Evolutionary conservation across 2,888 invertebrate species (phyloP), one percentile per base, ranked within the genome.

Genomic region (Erpobdella octoculata): DNA sequence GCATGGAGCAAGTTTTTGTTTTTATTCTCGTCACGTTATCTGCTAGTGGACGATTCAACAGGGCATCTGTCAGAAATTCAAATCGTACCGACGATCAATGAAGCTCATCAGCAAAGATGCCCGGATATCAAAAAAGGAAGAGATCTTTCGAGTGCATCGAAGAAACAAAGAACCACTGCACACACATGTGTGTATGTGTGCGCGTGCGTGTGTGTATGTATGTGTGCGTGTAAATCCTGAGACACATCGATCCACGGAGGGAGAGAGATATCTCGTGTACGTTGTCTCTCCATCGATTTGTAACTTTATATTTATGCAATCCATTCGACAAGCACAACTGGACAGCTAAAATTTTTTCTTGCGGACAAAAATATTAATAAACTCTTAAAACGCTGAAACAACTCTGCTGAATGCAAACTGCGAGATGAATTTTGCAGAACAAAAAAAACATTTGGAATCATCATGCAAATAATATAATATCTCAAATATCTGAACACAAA

Each of bases 261-360:
- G 53, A 21, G 28, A 28, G 53, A 53, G 53, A 53, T 53, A 53
- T 28, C 53, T 53, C 53, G 28, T 53, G 53, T 28, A 53, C 21
- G 53, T 53, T 53, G 53, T 53, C 53, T 21, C 4, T 28, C 21
- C 15, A 53, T 53, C 53, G 53, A 53, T 53, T 28, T 53, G 53
- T 53, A 53, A 53, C 53, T 53, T 53, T 53, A 53, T 53, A 53
- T 53, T 53, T 53, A 53, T 53, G 53, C 21, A 53, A 53, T 53
- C 53, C 53, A 53, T 53, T 53, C 53, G 21, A 15, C 15, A 28
- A n/a, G n/a, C n/a, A n/a, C n/a, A n/a, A n/a, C n/a, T n/a, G n/a
- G n/a, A n/a, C n/a, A n/a, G n/a, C n/a, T n/a, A n/a, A n/a, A n/a
- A n/a, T n/a, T n/a, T n/a, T n/a, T n/a, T n/a, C n/a, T n/a, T n/a